Percentiles rank a stretch among this genome's conserved stretches.
These are phyloP conservation scores for Leucoraja ocellata DNA, from an alignment of 2,797 vertebrate genomes.

Conservation along the genomic window DNA sequence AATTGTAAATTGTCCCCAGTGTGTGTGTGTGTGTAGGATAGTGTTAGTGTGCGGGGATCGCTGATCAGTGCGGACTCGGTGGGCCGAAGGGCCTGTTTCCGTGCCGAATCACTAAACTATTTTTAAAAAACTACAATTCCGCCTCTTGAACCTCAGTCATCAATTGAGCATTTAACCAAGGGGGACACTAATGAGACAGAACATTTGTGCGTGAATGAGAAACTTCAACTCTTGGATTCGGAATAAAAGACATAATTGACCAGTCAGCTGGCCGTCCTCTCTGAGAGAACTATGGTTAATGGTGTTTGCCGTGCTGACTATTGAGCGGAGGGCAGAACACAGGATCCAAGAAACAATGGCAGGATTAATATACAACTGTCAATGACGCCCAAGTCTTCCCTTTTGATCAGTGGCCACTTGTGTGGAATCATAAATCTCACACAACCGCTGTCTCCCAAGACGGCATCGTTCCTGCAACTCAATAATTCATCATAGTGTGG, in stretches of 20 bases:
- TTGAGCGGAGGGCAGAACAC: not conserved
- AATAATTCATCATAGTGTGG: not conserved
- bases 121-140: no score
- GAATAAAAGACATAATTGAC: not conserved
- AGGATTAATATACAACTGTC: not conserved
- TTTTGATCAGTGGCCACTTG: constrained; percentile 12
- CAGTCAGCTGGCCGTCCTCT: not conserved
- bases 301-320: not conserved
- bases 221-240: not conserved
- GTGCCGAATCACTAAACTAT: no score
- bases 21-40: no score
- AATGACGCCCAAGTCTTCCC: not conserved
- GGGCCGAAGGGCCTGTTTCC: no score
- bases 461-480: not conserved
- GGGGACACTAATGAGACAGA: not conserved
- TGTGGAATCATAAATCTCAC: not conserved
- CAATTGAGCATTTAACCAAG: no score
- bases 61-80: no score
- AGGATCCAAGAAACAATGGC: not conserved
- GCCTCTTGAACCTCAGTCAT: no score
- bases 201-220: not conserved
- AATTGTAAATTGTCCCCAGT: no score
- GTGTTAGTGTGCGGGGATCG: no score
- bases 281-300: not conserved
- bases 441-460: not conserved